Evolutionary conservation across 2,888 invertebrate species (phyloP).

Genomic region (Rutpela maculata): DNA sequence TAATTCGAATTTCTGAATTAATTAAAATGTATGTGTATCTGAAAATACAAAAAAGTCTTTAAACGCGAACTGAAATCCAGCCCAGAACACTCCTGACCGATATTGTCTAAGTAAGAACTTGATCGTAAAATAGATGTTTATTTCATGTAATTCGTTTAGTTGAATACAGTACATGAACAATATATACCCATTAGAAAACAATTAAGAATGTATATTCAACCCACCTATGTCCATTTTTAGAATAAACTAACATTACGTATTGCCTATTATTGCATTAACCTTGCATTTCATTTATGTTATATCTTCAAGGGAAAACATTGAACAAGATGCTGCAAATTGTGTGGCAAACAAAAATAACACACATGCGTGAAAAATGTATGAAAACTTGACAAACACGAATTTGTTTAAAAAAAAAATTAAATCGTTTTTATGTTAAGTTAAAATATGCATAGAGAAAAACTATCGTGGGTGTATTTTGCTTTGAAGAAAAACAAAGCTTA

Average conservation of each 20-base stretch:
- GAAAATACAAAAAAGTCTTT: too few relatives aligned
- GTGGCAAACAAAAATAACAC: conserved; percentile 26
- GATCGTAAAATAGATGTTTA: conserved; percentile 8
- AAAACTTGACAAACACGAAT: not conserved
- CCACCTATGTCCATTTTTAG: conserved; percentile 32
- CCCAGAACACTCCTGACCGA: not conserved
- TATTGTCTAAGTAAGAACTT: not conserved
- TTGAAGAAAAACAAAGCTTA: conserved; percentile 8
- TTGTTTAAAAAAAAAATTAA: conserved; percentile 1
- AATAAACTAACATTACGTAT: conserved; percentile 38
- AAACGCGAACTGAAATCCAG: not conserved
- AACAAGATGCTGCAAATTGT: conserved; percentile 11
- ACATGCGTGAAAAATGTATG: conserved; percentile 18
- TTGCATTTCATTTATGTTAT: conserved; percentile 39
- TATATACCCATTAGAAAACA: conserved; percentile 26
- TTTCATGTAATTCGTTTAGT: not conserved
- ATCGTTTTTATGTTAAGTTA: not conserved
- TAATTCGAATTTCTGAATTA: too few relatives aligned
- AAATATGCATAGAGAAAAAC: not conserved
- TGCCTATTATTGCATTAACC: conserved; percentile 36
- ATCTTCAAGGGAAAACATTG: conserved; percentile 34
- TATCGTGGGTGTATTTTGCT: not conserved
- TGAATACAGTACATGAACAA: conserved; percentile 13
- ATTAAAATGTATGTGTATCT: too few relatives aligned
- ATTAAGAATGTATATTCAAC: conserved; percentile 34